These are phyloP conservation scores for Fistularia tabacaria DNA, from an alignment of 2,797 vertebrate genomes.

Conservation along the genomic window DNA sequence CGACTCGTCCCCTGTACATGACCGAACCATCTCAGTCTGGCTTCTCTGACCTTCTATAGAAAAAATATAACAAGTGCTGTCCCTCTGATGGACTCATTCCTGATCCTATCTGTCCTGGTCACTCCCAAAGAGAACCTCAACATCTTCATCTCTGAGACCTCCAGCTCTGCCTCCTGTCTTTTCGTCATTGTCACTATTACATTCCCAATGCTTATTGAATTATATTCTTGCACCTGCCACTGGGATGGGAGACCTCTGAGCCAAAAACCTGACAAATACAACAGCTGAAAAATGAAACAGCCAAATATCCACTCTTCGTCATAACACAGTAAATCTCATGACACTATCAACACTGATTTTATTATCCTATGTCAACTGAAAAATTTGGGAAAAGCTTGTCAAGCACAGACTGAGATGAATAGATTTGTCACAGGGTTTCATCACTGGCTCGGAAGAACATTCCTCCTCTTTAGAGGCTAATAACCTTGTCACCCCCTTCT, in stretches of 20 bases:
- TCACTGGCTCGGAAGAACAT: conserved; percentile 50
- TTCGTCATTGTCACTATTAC: too few species aligned
- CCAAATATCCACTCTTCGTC: conserved; percentile 17
- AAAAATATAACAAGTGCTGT: too few species aligned
- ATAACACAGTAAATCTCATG: conserved; percentile 27
- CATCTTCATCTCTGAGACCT: too few species aligned
- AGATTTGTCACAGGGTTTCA: conserved; percentile 56
- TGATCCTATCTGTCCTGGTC: too few species aligned
- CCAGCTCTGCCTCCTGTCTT: too few species aligned
- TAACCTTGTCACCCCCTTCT: conserved; percentile 10
- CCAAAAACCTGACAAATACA: conserved; percentile 14
- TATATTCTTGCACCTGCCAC: conserved; percentile 17
- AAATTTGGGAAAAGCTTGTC: conserved; percentile 35
- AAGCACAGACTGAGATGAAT: conserved; percentile 44
- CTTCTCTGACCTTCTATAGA: too few species aligned
- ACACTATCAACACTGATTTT: conserved; percentile 18
- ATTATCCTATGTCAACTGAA: conserved; percentile 8
- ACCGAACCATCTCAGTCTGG: too few species aligned
- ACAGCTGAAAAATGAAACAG: conserved; percentile 35
- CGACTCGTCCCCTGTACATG: too few species aligned
- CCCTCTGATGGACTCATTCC: too few species aligned
- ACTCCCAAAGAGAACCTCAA: too few species aligned
- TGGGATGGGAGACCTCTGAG: conserved; percentile 5
- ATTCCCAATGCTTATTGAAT: too few species aligned
- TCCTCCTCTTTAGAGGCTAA: conserved; percentile 42